Percentiles rank a stretch among this genome's conserved stretches.
phyloP scores from a whole-genome alignment of 2,113 vertebrate genomes.

The Strix uralensis region DNA sequence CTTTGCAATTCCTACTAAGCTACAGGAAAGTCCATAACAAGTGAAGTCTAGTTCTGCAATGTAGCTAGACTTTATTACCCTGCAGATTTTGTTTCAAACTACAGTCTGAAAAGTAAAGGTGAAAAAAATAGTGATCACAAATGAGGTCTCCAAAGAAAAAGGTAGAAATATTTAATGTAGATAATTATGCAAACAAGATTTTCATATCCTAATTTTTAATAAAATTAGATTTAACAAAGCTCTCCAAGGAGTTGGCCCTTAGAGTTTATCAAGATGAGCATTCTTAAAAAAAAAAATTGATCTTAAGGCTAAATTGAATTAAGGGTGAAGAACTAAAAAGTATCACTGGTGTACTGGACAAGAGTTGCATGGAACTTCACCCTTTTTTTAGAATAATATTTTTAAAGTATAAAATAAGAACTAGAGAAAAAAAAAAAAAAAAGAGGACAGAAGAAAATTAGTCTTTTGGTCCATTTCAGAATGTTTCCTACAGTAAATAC shows the following conservation, averaged over 20 bases:
- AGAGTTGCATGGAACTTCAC: not conserved
- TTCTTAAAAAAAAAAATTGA: not conserved
- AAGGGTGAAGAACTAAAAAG: constrained; percentile 3
- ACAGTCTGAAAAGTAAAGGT: not conserved
- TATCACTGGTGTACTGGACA: not conserved
- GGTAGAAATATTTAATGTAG: constrained; percentile 69
- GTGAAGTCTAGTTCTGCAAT: not conserved
- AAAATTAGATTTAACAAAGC: constrained; percentile 72
- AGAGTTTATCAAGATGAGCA: constrained; percentile 68
- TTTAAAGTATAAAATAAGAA: not conserved
- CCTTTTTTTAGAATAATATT: not conserved
- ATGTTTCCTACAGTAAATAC: not conserved
- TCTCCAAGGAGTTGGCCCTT: constrained; percentile 43
- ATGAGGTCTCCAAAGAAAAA: constrained; percentile 56
- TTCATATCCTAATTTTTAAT: constrained; percentile 69
- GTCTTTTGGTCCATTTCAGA: not conserved
- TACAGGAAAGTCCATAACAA: not conserved
- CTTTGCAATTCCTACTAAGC: not conserved
- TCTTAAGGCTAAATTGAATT: constrained; percentile 64
- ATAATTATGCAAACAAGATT: constrained; percentile 74
- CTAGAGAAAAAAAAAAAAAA: not conserved
- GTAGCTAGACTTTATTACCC: not conserved
- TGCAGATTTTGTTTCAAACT: not conserved
- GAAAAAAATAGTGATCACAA: constrained; percentile 33
- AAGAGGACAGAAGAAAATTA: not conserved